Evolutionary conservation across 2,113 vertebrate genomes (phyloP).

Genomic region (Sclerurus mexicanus): DNA sequence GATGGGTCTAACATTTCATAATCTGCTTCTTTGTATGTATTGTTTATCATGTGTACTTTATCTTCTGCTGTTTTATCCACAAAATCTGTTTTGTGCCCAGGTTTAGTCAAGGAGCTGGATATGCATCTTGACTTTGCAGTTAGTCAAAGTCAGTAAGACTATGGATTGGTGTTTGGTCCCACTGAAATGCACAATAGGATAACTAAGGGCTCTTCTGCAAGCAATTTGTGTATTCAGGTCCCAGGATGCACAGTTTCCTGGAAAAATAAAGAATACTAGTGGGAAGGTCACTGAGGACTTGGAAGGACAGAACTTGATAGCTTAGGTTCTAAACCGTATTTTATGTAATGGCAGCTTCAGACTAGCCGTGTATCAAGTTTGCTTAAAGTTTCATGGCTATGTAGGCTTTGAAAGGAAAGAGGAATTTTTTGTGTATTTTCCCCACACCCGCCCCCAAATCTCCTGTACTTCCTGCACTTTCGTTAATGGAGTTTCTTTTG

Average conservation of each 20-base stretch:
- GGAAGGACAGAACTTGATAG: background rate
- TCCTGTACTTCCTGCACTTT: background rate
- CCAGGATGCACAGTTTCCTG: background rate
- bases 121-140: background rate
- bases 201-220: background rate
- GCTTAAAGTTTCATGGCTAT: background rate
- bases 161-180: background rate
- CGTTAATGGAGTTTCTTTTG: background rate
- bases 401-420: background rate
- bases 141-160: background rate
- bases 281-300: background rate
- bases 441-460: accelerated
- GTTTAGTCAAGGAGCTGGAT: background rate
- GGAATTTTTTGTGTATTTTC: background rate
- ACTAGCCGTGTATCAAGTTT: background rate
- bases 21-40: background rate
- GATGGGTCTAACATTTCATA: background rate
- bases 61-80: background rate
- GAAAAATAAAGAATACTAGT: background rate
- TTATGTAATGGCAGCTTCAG: background rate
- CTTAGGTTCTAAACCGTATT: background rate
- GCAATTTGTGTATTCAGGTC: background rate
- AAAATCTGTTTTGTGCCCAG: background rate
- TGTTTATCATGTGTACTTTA: background rate
- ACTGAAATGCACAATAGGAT: background rate